Percentiles rank a stretch among this genome's conserved stretches.
Evolutionary conservation across 1,140 invertebrate species (phyloP).

Genomic region (Magallana angulata): DNA sequence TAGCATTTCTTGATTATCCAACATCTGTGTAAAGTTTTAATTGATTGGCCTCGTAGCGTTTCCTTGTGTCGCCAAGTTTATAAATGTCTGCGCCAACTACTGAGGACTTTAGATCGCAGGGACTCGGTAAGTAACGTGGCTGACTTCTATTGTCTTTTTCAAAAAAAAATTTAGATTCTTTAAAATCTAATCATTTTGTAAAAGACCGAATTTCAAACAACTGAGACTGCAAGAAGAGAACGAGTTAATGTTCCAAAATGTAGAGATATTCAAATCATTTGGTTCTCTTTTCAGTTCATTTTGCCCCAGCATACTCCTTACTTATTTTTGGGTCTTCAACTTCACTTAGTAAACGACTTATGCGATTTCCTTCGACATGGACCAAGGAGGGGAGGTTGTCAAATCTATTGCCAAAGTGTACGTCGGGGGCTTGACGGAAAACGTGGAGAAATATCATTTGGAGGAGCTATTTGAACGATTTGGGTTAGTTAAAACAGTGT

Average conservation of each 20-base stretch:
- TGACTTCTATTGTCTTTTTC: neutral
- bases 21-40: constrained; percentile 21
- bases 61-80: neutral
- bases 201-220: no score
- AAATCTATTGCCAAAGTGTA: constrained; percentile 50
- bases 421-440: constrained; percentile 46
- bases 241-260: no score
- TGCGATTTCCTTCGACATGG: neutral
- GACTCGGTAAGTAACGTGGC: neutral
- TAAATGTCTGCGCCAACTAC: neutral
- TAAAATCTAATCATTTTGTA: no score
- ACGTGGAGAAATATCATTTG: constrained; percentile 50
- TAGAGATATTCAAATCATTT: neutral
- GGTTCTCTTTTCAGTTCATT: neutral
- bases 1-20: neutral
- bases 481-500: constrained; percentile 51
- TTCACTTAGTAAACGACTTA: neutral
- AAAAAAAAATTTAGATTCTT: no score
- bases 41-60: neutral
- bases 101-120: neutral
- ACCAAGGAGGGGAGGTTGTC: neutral
- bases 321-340: constrained; percentile 12
- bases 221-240: no score
- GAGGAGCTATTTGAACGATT: constrained; percentile 51
- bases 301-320: neutral